Evolutionary conservation across 2,113 vertebrate species (phyloP).

Genomic region (Rhinolophus ferrumequinum): DNA sequence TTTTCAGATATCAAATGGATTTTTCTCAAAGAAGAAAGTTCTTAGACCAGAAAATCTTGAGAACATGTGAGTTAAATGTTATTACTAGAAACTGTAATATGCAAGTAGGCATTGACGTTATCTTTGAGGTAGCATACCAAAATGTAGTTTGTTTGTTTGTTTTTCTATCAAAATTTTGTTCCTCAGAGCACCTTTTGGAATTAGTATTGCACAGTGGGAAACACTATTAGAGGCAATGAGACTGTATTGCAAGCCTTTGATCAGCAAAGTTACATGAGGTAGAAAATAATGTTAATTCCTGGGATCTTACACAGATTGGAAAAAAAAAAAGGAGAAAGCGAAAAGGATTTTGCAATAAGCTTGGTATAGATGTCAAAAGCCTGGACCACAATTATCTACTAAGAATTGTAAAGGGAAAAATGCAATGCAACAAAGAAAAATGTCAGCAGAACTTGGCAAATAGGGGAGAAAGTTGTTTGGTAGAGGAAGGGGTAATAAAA

Average conservation of each 20-base stretch:
- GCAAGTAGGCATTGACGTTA: background rate
- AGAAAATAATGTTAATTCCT: background rate
- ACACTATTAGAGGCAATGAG: background rate
- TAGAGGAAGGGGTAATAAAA: background rate
- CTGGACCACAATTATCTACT: background rate
- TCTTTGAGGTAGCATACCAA: background rate
- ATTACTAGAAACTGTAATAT: background rate
- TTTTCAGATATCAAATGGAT: background rate
- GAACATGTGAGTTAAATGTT: background rate
- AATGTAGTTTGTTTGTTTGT: background rate
- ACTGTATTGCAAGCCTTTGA: background rate
- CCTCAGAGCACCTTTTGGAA: background rate
- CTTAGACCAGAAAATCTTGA: background rate
- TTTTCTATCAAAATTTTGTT: background rate
- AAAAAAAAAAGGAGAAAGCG: background rate
- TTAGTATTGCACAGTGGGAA: background rate
- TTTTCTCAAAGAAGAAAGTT: background rate
- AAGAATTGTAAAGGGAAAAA: background rate
- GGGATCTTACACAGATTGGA: background rate
- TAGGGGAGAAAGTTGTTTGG: background rate
- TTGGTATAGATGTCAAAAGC: background rate
- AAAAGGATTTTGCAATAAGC: background rate
- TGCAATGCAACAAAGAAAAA: background rate
- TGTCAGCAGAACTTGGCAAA: background rate
- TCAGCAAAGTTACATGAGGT: background rate